Evolutionary conservation across 2,797 vertebrate species (phyloP).

Genomic region (Acanthiza pusilla): DNA sequence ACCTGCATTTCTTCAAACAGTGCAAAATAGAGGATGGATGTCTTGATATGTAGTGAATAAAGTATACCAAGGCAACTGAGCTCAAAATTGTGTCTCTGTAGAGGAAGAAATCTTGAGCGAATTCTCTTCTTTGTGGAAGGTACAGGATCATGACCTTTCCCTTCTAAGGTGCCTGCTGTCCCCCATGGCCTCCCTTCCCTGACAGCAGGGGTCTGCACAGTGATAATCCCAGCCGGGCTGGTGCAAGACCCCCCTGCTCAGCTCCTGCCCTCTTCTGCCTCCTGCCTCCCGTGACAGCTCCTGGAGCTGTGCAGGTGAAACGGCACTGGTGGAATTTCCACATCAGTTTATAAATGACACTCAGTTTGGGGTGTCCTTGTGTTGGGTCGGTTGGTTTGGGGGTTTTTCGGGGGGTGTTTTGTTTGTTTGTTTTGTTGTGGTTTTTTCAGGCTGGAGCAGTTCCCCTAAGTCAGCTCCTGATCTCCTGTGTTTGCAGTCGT

Average conservation of each 20-base stretch:
- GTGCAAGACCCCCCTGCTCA: not conserved
- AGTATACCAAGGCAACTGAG: not conserved
- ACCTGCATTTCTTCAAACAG: not conserved
- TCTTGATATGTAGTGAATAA: not conserved
- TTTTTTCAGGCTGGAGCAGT: not conserved
- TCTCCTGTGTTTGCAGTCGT: not conserved
- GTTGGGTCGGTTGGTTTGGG: not conserved
- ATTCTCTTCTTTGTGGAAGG: not conserved
- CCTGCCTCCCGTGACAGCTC: not conserved
- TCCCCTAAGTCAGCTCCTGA: not conserved
- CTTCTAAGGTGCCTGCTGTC: not conserved
- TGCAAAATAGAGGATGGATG: not conserved
- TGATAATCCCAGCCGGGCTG: not conserved
- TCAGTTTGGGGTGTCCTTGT: not conserved
- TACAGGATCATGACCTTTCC: not conserved
- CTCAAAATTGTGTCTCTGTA: not conserved
- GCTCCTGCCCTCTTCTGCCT: not conserved
- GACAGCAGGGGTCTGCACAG: not conserved
- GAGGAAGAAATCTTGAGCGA: not conserved
- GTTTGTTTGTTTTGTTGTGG: not conserved
- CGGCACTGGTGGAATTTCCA: not conserved
- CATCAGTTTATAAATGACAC: not conserved
- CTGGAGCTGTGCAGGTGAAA: not conserved
- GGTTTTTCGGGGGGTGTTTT: accelerated
- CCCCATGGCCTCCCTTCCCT: not conserved